Evolutionary conservation across 1,140 invertebrate species (phyloP).

Genomic region (Meloidogyne hapla): DNA sequence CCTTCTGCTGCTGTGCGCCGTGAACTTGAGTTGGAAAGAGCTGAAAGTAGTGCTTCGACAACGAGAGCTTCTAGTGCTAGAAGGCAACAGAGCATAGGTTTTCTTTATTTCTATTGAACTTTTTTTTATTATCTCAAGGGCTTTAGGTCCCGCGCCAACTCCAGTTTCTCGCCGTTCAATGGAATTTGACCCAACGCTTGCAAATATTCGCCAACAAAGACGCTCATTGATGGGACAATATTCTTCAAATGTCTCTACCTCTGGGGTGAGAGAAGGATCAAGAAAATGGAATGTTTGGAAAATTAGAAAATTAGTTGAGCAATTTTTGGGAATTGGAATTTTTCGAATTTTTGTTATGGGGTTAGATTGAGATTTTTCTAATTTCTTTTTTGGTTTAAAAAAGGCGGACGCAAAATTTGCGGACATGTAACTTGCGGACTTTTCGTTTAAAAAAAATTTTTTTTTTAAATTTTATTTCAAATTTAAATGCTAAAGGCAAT

Average conservation of each 20-base stretch:
- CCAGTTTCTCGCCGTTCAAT: neutral
- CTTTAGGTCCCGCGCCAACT: neutral
- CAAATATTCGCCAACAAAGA: neutral
- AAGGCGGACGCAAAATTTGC: no score
- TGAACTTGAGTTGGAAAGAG: neutral
- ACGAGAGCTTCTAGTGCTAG: neutral
- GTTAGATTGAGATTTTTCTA: neutral
- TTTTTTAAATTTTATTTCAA: no score
- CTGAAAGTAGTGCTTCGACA: neutral
- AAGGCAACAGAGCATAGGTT: neutral
- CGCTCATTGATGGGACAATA: neutral
- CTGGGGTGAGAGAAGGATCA: constrained; percentile 1
- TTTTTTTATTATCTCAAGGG: neutral
- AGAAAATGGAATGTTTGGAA: constrained; percentile 3
- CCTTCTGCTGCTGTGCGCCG: neutral
- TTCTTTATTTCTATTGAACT: neutral
- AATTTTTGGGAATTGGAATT: neutral
- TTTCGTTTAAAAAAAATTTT: no score
- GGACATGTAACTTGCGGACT: no score
- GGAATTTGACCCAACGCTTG: neutral
- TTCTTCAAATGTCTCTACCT: neutral
- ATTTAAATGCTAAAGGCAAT: no score
- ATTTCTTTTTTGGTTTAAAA: no score
- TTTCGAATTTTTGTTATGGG: neutral
- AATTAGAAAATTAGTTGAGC: constrained; percentile 6